phyloP scores from a whole-genome alignment of 2,113 vertebrate genomes.

The Lophius piscatorius region DNA sequence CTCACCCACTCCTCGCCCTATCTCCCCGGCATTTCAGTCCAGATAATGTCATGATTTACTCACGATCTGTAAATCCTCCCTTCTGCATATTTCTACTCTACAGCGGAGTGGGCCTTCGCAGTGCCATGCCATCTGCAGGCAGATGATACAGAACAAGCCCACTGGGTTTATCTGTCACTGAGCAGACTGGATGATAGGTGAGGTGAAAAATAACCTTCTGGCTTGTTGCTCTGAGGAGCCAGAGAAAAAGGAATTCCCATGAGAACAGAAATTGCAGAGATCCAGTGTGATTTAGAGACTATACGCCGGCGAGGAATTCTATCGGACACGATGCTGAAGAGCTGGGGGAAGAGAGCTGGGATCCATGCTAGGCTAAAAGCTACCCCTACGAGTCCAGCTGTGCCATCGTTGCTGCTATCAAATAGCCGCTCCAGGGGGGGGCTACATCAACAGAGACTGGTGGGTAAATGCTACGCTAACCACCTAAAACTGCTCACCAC shows the following conservation, averaged over 20 bases:
- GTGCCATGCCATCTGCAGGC: conserved; percentile 60
- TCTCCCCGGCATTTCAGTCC: conserved; percentile 47
- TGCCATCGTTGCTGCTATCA: too few relatives aligned
- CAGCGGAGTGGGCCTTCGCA: conserved; percentile 58
- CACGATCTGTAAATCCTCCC: conserved; percentile 14
- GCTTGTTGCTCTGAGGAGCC: conserved; percentile 18
- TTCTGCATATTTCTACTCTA: conserved; percentile 4
- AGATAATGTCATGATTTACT: conserved; percentile 52
- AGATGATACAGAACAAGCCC: conserved; percentile 34
- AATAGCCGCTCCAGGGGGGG: too few relatives aligned
- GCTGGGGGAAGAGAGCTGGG: too few relatives aligned
- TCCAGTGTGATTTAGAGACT: background rate
- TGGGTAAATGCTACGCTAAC: too few relatives aligned
- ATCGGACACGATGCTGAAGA: too few relatives aligned
- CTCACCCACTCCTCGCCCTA: conserved; percentile 41
- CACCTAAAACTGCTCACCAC: too few relatives aligned
- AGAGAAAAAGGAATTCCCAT: conserved; percentile 18
- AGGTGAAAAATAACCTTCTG: conserved; percentile 64
- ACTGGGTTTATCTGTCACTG: conserved; percentile 55
- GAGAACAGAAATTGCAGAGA: conserved; percentile 23
- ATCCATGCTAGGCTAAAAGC: too few relatives aligned
- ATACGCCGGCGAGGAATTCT: too few relatives aligned
- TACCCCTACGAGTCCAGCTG: too few relatives aligned
- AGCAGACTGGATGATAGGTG: conserved; percentile 53
- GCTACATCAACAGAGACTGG: too few relatives aligned